These are phyloP conservation scores for Drosophila formosana DNA, from an alignment of 2,888 invertebrate species.

Conservation along the genomic window DNA sequence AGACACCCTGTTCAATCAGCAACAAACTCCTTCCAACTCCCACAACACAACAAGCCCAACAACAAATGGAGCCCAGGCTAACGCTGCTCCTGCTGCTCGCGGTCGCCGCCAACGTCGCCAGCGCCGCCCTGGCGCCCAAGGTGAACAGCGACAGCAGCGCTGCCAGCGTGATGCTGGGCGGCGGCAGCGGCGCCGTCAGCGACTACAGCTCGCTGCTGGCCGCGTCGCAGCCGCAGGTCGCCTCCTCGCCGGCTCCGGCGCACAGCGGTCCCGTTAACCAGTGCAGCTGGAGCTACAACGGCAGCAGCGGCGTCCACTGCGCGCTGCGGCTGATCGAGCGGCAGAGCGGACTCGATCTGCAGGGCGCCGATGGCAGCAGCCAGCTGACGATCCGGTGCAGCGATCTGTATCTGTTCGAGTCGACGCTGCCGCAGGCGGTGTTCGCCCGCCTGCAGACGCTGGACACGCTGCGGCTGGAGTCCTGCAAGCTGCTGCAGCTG, in stretches of 20 bases:
- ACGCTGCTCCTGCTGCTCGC: constrained; percentile 28
- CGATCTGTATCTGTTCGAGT: constrained; percentile 92
- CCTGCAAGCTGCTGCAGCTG: constrained; percentile 92
- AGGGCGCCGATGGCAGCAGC: constrained; percentile 89
- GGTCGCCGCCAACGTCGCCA: constrained; percentile 18
- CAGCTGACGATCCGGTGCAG: constrained; percentile 92
- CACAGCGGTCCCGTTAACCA: constrained; percentile 81
- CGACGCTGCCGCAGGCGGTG: constrained; percentile 90
- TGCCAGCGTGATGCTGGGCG: constrained; percentile 70
- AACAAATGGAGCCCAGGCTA: constrained; percentile 43
- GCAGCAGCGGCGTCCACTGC: constrained; percentile 88
- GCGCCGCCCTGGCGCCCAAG: constrained; percentile 48
- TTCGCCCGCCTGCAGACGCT: constrained; percentile 90
- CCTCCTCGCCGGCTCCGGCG: constrained; percentile 53
- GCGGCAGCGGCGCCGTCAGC: constrained; percentile 60
- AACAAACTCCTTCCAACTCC: constrained; percentile 9
- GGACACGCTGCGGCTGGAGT: constrained; percentile 90
- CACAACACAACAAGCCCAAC: constrained; percentile 3
- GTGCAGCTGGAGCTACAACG: constrained; percentile 86
- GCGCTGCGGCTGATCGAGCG: constrained; percentile 90
- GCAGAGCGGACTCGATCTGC: constrained; percentile 87
- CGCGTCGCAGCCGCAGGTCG: constrained; percentile 20
- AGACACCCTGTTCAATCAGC: constrained; percentile 31
- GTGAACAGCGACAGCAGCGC: constrained; percentile 30
- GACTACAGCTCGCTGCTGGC: constrained; percentile 66